Evolutionary conservation across 2,888 invertebrate species (phyloP), one percentile per base, ranked within the genome.

Genomic region (Metopia argyrocephala): DNA sequence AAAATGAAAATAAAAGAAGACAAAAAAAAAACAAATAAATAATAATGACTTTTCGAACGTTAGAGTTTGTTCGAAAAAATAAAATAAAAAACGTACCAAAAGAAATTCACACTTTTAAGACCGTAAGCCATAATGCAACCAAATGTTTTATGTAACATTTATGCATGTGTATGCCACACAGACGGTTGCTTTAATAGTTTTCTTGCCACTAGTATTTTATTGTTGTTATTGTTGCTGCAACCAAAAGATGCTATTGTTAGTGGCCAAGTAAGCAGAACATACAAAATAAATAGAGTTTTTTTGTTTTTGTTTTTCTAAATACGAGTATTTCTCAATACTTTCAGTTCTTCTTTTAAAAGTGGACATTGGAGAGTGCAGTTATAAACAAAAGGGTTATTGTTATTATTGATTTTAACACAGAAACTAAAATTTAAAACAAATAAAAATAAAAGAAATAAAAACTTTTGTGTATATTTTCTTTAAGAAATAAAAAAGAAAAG

Each of bases 381-480:
- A 64, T 62, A 66, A 69, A 62, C 79, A 78, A 84, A 84, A 79
- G 78, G 82, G 70, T 82, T 62, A 81, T 83, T 81, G 82, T 79
- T 83, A 78, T 83, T 83, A 81, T 83, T 83, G 82, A 83, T 79
- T 82, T 82, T 70, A 83, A 82, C 65, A 79, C 79, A 59, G 31
- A 31, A 64, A 57, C 57, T 66, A 61, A 59, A 59, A 46, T 57
- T 57, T 25, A 65, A 65, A 57, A 48, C 25, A 74, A 74, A 57
- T 38, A 65, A 65, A 48, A 76, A 50, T 56, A 25, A 23, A 71
- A n/a, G 56, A 31, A 50, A 38, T 38, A 57, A 56, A 66, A 50
- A 50, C 21, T 62, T 70, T 70, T 54, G 61, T 65, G 27, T 61
- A 54, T 52, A 50, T 78, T 64, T 57, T 48, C 46, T 25, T 66